These are phyloP conservation scores for Eristalis tenax DNA, from an alignment of 2,888 invertebrate genomes.

Conservation along the genomic window DNA sequence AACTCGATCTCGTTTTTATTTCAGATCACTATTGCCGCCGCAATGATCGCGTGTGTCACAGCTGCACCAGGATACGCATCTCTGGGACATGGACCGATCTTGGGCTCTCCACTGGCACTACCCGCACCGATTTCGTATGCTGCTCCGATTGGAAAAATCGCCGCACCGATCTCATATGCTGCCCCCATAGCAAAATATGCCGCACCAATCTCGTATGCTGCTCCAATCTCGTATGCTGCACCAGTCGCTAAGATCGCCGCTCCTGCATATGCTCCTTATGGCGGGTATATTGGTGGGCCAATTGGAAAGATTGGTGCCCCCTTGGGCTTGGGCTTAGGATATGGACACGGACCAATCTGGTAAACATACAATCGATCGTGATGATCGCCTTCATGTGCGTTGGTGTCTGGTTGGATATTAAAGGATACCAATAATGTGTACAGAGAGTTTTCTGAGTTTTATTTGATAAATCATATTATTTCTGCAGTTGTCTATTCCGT, in stretches of 20 bases:
- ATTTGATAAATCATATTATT: neutral
- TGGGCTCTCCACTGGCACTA: constrained; percentile 64
- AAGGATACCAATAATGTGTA: constrained; percentile 47
- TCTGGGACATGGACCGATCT: constrained; percentile 67
- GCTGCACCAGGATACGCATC: constrained; percentile 78
- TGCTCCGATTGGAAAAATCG: constrained; percentile 73
- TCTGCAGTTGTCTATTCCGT: neutral
- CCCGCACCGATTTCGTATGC: constrained; percentile 71
- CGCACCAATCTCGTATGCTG: constrained; percentile 72
- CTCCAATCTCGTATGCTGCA: constrained; percentile 74
- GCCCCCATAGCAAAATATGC: neutral
- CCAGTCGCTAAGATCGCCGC: constrained; percentile 73
- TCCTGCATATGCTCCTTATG: constrained; percentile 72
- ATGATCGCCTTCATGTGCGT: constrained; percentile 19
- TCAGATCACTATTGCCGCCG: constrained; percentile 76
- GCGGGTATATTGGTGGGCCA: constrained; percentile 73
- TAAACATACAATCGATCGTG: neutral
- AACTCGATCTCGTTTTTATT: neutral
- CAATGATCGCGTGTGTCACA: constrained; percentile 76
- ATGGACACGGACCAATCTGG: constrained; percentile 55
- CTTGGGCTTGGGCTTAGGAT: constrained; percentile 72
- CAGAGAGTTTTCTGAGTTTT: constrained; percentile 1
- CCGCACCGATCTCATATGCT: constrained; percentile 75
- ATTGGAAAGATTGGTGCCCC: constrained; percentile 76
- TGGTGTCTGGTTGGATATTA: constrained; percentile 61